Base-by-base conservation (phyloP, 2,797 vertebrate genomes). In the Phrynocephalus guinanensis region DNA sequence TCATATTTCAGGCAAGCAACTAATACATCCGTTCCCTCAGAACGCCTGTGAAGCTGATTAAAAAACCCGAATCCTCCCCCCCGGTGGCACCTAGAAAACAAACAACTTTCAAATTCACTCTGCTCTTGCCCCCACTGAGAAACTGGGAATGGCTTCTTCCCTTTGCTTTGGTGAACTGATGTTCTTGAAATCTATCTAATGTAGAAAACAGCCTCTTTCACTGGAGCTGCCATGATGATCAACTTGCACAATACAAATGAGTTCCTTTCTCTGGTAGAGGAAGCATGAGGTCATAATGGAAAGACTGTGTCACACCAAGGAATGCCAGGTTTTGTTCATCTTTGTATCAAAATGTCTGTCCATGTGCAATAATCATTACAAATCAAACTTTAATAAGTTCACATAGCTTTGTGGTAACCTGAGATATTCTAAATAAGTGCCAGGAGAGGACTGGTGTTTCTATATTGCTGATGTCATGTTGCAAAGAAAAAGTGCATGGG, bases 241-340 rank as follows among this genome's bases (percentile, higher is more conserved):
- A 92, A 73, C 52, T 84, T 93, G 87, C 91, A 87, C 87, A 93
- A 95, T 93, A 90, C 63, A 92, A 93, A 94, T 90, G 71, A 63
- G 15, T n/a, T 77, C 80, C 80, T 90, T 79, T 50, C 84, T 92
- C 87, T 67, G 91, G 79, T 92, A 91, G 94, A 93, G 73, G 92
- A 92, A 92, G 70, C 93, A 97, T 98, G 97, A 98, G 95, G 96
- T 98, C 97, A 98, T 92, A 89, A 88, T 97, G 97, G 97, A 98
- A 98, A 97, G 83, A 96, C 97, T 97, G 95, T 95, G 90, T 96
- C 95, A 93, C 96, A 96, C 95, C 89, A 96, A 97, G 94, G 96
- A 96, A 93, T 95, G 97, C 96, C 95, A 97, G 91, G 92, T 96
- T 96, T 97, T 96, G 94, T 95, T 97, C 96, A 95, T 95, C 95